Conservation (phyloP, 92 coral and sea anemone species). For the Heteractis magnifica region DNA sequence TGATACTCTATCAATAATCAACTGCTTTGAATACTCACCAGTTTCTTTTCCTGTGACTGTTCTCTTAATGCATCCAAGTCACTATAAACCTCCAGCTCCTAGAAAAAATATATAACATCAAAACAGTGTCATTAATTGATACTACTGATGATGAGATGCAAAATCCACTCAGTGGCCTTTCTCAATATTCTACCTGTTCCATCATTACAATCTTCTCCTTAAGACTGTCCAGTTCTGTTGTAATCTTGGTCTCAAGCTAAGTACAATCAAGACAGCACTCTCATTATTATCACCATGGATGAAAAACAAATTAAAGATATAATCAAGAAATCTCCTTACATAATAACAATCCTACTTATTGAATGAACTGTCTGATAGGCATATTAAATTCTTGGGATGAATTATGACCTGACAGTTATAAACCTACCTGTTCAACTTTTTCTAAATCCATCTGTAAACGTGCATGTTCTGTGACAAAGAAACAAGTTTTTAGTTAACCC, state of each 20-base stretch:
- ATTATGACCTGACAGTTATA: background rate
- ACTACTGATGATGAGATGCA: too few species aligned
- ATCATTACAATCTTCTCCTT: slow-evolving; percentile 72
- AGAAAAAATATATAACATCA: background rate
- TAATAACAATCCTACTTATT: too few species aligned
- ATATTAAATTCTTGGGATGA: background rate
- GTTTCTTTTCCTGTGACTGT: slow-evolving; percentile 87
- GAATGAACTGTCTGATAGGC: too few species aligned
- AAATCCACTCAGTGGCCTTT: too few species aligned
- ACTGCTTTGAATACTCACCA: slow-evolving; percentile 35
- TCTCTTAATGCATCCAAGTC: slow-evolving; percentile 84
- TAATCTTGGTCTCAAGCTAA: slow-evolving; percentile 88
- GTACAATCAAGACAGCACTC: background rate
- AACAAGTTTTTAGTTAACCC: background rate
- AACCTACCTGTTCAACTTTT: slow-evolving; percentile 89
- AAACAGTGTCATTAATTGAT: background rate
- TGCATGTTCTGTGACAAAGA: slow-evolving; percentile 65
- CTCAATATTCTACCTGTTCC: slow-evolving; percentile 59
- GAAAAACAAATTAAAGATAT: too few species aligned
- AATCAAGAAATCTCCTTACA: too few species aligned
- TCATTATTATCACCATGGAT: too few species aligned
- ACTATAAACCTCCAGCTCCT: slow-evolving; percentile 86
- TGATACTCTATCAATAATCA: too few species aligned
- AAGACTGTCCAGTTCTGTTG: slow-evolving; percentile 79
- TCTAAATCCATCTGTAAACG: slow-evolving; percentile 91